Evolutionary conservation across 2,888 invertebrate species (phyloP).

Genomic region (Lithosia quadra): DNA sequence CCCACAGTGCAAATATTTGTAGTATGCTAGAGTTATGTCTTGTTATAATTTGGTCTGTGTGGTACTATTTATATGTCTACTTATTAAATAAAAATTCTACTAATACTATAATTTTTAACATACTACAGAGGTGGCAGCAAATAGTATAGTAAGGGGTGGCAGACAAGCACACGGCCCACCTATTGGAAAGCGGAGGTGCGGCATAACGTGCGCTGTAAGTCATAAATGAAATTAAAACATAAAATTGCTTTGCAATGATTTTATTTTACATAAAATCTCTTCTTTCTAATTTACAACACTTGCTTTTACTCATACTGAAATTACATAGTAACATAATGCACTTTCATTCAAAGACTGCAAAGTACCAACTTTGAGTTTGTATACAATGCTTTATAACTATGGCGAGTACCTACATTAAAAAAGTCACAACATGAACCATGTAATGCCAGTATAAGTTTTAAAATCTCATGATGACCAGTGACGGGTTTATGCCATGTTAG

Average conservation of each 20-base stretch:
- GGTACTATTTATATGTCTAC: too few species aligned
- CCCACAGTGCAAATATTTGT: too few species aligned
- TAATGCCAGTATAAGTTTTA: background rate
- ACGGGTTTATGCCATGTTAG: too few species aligned
- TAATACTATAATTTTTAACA: too few species aligned
- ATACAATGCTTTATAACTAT: too few species aligned
- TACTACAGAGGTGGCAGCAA: too few species aligned
- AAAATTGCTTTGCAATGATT: slow-evolving; percentile 1
- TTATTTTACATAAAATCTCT: background rate
- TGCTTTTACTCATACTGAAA: background rate
- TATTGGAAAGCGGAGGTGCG: too few species aligned
- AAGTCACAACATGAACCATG: background rate
- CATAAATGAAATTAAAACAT: background rate
- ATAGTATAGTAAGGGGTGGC: too few species aligned
- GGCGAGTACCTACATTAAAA: background rate
- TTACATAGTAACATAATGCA: background rate
- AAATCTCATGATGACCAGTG: background rate
- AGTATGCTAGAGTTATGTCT: too few species aligned
- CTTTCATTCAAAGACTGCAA: background rate
- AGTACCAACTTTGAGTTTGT: background rate
- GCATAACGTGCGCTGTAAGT: background rate
- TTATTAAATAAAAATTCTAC: too few species aligned
- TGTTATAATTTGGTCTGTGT: too few species aligned
- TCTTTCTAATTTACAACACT: background rate
- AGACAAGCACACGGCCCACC: too few species aligned